Percentiles rank a stretch among this genome's conserved stretches.
Evolutionary conservation across 2,888 invertebrate genomes (phyloP).

Genomic region (Eucera pruinosa): DNA sequence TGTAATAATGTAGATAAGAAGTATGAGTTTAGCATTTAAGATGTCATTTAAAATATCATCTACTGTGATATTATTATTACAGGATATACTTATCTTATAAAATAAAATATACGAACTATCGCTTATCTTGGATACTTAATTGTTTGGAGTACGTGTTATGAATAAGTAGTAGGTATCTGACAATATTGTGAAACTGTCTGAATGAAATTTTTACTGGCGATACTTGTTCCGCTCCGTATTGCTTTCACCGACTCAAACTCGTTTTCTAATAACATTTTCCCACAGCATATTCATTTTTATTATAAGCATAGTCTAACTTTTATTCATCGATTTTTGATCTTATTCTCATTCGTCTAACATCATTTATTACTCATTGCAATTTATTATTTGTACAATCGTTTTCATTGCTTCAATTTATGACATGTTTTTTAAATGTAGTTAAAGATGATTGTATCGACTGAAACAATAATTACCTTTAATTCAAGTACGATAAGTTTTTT

Average conservation of each 20-base stretch:
- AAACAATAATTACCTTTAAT: not conserved
- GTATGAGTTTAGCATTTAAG: too few relatives aligned
- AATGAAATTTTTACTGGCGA: constrained; percentile 38
- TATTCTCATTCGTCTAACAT: too few relatives aligned
- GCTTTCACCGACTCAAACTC: constrained; percentile 35
- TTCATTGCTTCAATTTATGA: too few relatives aligned
- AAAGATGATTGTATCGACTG: not conserved
- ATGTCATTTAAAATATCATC: too few relatives aligned
- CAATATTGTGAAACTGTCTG: constrained; percentile 20
- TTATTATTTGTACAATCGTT: not conserved
- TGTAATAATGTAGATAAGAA: too few relatives aligned
- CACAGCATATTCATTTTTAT: constrained; percentile 9
- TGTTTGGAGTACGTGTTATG: not conserved
- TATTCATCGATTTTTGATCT: not conserved
- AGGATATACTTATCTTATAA: too few relatives aligned
- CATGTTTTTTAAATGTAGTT: not conserved
- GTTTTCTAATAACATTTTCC: constrained; percentile 39
- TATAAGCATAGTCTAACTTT: not conserved
- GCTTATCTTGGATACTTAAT: too few relatives aligned
- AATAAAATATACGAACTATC: too few relatives aligned
- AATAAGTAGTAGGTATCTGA: not conserved
- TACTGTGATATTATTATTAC: too few relatives aligned
- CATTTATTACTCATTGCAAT: too few relatives aligned
- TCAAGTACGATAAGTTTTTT: not conserved
- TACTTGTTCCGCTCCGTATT: constrained; percentile 15